Base-by-base conservation (phyloP, 2,113 vertebrate genomes). In the Poicephalus gulielmi region DNA sequence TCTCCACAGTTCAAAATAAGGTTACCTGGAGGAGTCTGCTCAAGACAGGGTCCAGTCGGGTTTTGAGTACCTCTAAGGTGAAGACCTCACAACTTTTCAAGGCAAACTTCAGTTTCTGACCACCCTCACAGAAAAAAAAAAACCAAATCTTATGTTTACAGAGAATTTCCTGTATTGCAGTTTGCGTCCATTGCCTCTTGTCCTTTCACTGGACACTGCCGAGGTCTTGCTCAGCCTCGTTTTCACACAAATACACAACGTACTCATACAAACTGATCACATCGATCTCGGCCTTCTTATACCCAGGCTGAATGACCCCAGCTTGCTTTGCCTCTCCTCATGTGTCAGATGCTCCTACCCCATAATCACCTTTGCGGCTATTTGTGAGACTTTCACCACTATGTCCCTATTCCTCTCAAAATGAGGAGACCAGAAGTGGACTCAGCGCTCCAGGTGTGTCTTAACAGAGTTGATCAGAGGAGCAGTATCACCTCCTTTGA, bases 41-140 rank as follows among this genome's bases (percentile, higher is more conserved):
- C 60, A 66, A 35, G 33, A 30, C 17, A 5, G 6, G 2, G 4
- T 39, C 16, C 22, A 50, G 28, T 15, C 1, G 2, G 0, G 0
- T 22, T 87, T 44, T 41, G 16, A 92, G 25, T n/a, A 75, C 28
- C 70, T 63, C 41, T 62, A 80, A 76, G 46, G 15, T 71, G 31
- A 90, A 70, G 50, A 82, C 18, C 52, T 12, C 13, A 63, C 8
- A 63, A 19, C 17, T 66, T 53, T 12, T 57, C 74, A 57, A 84
- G 20, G 30, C 24, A 47, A 87, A 68, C 25, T 82, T 82, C 39
- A 59, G 23, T 22, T 31, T 35, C n/a, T 87, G 50, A 87, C 24
- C 12, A 84, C 1, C 4, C 35, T 33, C 49, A 43, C 3, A 43
- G 35, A 17, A 46, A 62, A 70, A 64, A 64, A 44, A 20, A 5